phyloP scores from a whole-genome alignment of 2,888 invertebrate species.

The Anagyrus pseudococci region DNA sequence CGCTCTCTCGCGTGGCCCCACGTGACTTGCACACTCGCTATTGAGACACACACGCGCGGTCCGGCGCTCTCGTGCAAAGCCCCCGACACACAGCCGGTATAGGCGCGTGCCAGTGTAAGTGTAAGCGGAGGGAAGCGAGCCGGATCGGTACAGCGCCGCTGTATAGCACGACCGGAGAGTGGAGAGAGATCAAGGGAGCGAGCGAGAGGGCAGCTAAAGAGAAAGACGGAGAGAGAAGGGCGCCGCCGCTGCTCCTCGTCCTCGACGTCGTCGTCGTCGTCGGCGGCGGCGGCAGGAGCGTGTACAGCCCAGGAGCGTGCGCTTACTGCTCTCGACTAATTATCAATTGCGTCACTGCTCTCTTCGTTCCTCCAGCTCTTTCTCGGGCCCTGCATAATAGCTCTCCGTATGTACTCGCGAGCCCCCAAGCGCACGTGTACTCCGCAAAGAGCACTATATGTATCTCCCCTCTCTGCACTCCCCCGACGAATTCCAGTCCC shows the following conservation, averaged over 20 bases:
- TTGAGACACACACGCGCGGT: constrained; percentile 23
- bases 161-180: neutral
- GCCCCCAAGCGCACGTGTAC: too few species aligned
- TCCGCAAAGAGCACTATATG: too few species aligned
- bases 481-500: constrained; percentile 16
- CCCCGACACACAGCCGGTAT: neutral
- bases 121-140: too few species aligned
- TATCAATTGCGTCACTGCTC: constrained; percentile 33
- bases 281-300: neutral
- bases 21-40: constrained; percentile 2
- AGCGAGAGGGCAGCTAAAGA: neutral
- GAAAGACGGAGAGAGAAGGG: constrained; percentile 1
- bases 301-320: neutral
- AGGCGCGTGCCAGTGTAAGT: neutral
- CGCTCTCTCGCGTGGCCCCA: constrained; percentile 11
- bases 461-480: too few species aligned
- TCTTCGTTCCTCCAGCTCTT: constrained; percentile 5
- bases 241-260: constrained; percentile 8
- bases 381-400: constrained; percentile 1
- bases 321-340: constrained; percentile 25
- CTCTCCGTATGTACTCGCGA: neutral
- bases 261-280: neutral
- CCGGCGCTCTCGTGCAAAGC: too few species aligned
- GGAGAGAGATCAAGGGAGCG: neutral
- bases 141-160: too few species aligned